phyloP scores from a whole-genome alignment of 2,113 vertebrate genomes.

The Camelus bactrianus region DNA sequence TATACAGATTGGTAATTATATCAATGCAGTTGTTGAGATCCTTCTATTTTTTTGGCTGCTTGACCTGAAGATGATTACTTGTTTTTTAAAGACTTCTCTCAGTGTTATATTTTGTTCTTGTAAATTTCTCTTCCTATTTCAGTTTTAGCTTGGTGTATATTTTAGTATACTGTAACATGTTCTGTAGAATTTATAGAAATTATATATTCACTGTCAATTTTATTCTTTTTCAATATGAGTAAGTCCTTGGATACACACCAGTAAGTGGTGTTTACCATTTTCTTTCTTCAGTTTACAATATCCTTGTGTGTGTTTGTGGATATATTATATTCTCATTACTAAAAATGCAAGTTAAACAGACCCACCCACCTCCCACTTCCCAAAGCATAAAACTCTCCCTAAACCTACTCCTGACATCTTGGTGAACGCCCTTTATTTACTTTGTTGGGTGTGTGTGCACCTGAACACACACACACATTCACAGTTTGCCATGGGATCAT shows the following conservation, averaged over 20 bases:
- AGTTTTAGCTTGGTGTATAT: not conserved
- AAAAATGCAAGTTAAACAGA: not conserved
- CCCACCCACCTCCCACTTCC: not conserved
- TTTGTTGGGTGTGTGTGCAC: not conserved
- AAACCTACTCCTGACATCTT: not conserved
- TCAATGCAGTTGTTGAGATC: not conserved
- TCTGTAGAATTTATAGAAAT: not conserved
- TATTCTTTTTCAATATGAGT: conserved; percentile 5
- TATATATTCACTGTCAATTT: not conserved
- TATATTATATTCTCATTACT: not conserved
- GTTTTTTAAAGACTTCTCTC: not conserved
- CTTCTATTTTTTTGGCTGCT: not conserved
- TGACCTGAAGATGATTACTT: not conserved
- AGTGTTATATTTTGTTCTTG: not conserved
- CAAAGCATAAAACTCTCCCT: not conserved
- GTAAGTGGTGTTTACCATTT: conserved; percentile 4
- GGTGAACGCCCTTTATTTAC: not conserved
- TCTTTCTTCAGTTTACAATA: not conserved
- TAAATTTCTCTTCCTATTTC: not conserved
- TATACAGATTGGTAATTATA: not conserved
- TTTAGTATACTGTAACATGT: not conserved
- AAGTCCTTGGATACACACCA: not conserved
- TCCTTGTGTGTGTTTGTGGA: not conserved
- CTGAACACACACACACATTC: not conserved
- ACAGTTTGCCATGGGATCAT: not conserved